Base-by-base conservation (phyloP, 2,888 invertebrate species). In the Fragum whitleyi region DNA sequence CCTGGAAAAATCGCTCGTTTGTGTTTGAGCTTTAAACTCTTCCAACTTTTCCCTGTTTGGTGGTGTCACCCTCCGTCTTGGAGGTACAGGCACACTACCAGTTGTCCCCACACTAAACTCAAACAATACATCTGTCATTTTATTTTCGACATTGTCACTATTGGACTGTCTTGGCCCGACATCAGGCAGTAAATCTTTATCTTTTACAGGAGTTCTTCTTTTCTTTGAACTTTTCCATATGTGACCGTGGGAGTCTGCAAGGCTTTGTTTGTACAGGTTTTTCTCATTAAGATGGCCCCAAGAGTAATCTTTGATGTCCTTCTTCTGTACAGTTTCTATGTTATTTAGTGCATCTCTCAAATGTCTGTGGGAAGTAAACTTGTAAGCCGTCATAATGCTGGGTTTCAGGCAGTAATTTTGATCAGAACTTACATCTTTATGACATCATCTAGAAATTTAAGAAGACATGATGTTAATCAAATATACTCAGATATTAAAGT, bases 201-300 rank as follows among this genome's bases (percentile, higher is more conserved):
- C 74, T 70, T 74, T 85, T 23, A 85, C 55, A 19, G 36, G 55
- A 32, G 73, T n/a, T 69, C 74, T 79, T 72, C 74, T 77, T 29
- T 74, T 69, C 61, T 79, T 85, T 23, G 85, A 85, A 14, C 81
- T 74, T 47, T 80, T 80, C 92, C 92, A 91, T 72, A 88, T 71
- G 69, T 87, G 87, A n/a, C 73, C 70, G 0, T 61, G 76, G 2
- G 75, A 75, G 29, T 86, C 53, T 32, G 79, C 75, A 53, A 86
- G 79, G 11, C 81, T 76, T 5, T 81, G 83, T 61, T 70, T 86
- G 65, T 83, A 83, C 6, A 93, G 84, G 39, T 90, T 87, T 19
- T 89, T 86, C 72, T 92, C 92, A 87, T 93, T 93, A 28, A 93
- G 85, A 79, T 93, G 92, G 29, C 93, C 93, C 55, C 88, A 88